Base-by-base conservation (phyloP, 2,888 invertebrate species). In the Trisateles emortualis region DNA sequence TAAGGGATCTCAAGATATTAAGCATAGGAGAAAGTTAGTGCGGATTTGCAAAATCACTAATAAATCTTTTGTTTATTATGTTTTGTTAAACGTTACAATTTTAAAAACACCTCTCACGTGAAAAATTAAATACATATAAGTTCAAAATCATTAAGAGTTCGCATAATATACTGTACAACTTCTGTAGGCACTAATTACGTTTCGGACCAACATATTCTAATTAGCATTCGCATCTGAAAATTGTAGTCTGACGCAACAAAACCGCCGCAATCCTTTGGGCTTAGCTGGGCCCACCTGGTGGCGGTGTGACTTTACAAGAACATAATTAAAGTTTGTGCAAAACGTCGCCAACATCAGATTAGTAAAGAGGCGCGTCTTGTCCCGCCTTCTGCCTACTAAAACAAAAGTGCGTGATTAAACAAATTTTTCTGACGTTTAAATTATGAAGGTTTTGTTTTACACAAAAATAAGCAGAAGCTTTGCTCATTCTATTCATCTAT, bases 321-420 rank as follows among this genome's bases (percentile, higher is more conserved):
- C 76, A 79, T 84, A 86, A 88, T 87, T 85, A 87, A 86, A 84
- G 78, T 80, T 82, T 65, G 65, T 69, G 70, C 72, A 72, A n/a
- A n/a, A 74, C 74, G 59, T 52, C 57, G 57, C 59, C 46, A 75
- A 74, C 71, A 79, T 72, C 75, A 68, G 75, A 79, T 77, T 78
- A 76, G 57, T 19, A 50, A 49, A 54, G 19, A 3, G 49, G 51
- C 30, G 16, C 29, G 35, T 22, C 26, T 30, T 29, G 52, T 41
- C 5, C 22, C 11, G 16, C 26, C 16, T 22, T 5, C n/a, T 8
- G 16, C 26, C 16, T 22, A 10, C n/a, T 8, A 13, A 46, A 46
- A 42, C 29, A 42, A 19, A 46, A 33, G 22, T 9, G 8, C 48
- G 44, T 65, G 48, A 66, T 71, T 69, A 63, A 52, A 60, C 53